phyloP scores from a whole-genome alignment of 2,888 invertebrate genomes.

The Drosophila ezoana region DNA sequence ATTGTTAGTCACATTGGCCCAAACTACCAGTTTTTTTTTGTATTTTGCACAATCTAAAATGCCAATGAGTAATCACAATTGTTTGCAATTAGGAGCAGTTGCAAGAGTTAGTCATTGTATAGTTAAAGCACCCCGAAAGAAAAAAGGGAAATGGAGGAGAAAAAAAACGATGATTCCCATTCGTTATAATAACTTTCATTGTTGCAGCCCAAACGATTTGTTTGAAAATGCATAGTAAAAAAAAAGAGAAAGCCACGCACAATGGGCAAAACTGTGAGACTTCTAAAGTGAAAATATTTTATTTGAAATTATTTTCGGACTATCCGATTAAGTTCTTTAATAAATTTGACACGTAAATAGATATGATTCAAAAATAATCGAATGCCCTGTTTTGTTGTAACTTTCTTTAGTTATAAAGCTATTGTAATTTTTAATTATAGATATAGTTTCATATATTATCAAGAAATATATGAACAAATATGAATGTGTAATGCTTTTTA shows the following conservation, averaged over 20 bases:
- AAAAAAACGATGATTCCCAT: slow-evolving; percentile 6
- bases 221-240: slow-evolving; percentile 35
- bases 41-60: slow-evolving; percentile 35
- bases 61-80: slow-evolving; percentile 55
- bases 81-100: slow-evolving; percentile 52
- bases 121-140: background rate
- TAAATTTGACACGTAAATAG: too few relatives aligned
- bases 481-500: too few relatives aligned
- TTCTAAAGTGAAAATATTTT: background rate
- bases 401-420: slow-evolving; percentile 9
- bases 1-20: slow-evolving; percentile 55
- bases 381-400: background rate
- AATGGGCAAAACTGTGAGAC: slow-evolving; percentile 13
- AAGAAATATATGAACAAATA: too few relatives aligned
- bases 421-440: too few relatives aligned
- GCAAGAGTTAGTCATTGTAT: slow-evolving; percentile 37
- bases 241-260: slow-evolving; percentile 57
- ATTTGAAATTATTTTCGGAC: background rate
- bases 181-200: slow-evolving; percentile 46
- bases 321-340: background rate
- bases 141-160: background rate
- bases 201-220: slow-evolving; percentile 25
- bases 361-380: too few relatives aligned
- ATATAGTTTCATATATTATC: too few relatives aligned
- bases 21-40: slow-evolving; percentile 32